Base-by-base conservation (phyloP, 2,888 invertebrate species). In the Mycalesis mineus region DNA sequence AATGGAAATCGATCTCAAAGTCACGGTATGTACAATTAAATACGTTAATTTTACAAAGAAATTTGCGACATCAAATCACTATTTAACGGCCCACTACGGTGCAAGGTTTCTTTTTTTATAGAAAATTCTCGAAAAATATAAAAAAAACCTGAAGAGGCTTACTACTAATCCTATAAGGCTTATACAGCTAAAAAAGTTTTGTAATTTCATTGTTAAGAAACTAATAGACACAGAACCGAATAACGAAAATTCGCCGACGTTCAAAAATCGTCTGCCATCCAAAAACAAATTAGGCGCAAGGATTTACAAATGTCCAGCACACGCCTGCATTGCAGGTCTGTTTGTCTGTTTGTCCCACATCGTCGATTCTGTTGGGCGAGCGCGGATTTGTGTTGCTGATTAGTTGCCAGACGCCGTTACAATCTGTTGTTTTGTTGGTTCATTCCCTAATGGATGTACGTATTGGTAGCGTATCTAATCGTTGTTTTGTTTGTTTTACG, bases 261-360 rank as follows among this genome's bases (percentile, higher is more conserved):
- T 37, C 49, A 49, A 62, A 62, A 59, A 62, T 62, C 17, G 56
- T 45, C 47, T 13, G 42, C 53, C 50, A 44, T 42, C 56, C 54
- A 44, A 2, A 57, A 57, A 59, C 51, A 60, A 59, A 62, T 62
- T 53, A 57, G 53, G 48, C 54, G 54, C 49, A 57, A 52, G 58
- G 57, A 56, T 53, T 57, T 56, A 62, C 63, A 62, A 62, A 64
- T 62, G 59, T 42, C 57, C 41, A 37, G 51, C 37, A 33, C 33
- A 33, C 54, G 62, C 60, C 61, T 58, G 61, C 63, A 58, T 61
- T 63, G 63, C 60, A 50, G 63, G 50, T 37, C 61, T 59, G 65
- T 66, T 62, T 63, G 65, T 56, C 50, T 56, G 57, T 65, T 65
- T 62, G 62, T 58, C 47, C 48, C 40, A 51, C 60, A 62, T 56